Evolutionary conservation across 2,797 vertebrate species (phyloP).

Genomic region (Cirrhinus mrigala): DNA sequence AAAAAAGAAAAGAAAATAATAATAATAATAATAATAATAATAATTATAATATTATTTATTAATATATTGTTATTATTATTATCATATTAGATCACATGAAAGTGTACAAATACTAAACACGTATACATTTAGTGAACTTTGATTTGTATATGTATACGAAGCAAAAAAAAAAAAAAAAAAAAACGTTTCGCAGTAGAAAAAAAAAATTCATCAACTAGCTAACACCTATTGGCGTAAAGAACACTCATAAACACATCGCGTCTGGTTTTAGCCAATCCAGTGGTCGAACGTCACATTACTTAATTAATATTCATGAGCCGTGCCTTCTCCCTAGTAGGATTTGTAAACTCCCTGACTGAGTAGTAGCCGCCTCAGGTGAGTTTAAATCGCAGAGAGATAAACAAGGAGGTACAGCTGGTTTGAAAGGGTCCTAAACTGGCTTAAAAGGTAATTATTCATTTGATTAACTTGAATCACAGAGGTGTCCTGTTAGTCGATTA

Average conservation of each 20-base stretch:
- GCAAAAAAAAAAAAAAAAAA: not conserved
- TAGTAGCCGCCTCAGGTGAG: slow-evolving; percentile 9
- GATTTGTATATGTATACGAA: not conserved
- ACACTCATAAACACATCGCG: not conserved
- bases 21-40: no score
- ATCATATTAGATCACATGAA: not conserved
- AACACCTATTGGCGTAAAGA: not conserved
- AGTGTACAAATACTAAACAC: not conserved
- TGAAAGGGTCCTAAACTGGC: not conserved
- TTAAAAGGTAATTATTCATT: slow-evolving; percentile 8
- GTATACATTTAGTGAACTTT: not conserved
- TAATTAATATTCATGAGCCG: slow-evolving; percentile 22
- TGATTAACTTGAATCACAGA: not conserved
- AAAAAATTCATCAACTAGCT: not conserved
- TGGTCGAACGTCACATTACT: not conserved
- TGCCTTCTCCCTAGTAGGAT: not conserved
- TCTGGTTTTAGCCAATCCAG: slow-evolving; percentile 12
- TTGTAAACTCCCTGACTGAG: not conserved
- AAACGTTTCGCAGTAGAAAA: no score
- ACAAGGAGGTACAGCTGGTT: not conserved
- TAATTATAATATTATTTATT: not conserved
- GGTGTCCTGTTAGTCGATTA: not conserved
- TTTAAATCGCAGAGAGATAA: not conserved
- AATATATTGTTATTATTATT: not conserved
- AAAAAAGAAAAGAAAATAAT: no score